A percentile compares a stretch with the other conserved stretches of the same genome.
Conservation (phyloP, 2,113 vertebrate species). For the Megaceryle maxima region DNA sequence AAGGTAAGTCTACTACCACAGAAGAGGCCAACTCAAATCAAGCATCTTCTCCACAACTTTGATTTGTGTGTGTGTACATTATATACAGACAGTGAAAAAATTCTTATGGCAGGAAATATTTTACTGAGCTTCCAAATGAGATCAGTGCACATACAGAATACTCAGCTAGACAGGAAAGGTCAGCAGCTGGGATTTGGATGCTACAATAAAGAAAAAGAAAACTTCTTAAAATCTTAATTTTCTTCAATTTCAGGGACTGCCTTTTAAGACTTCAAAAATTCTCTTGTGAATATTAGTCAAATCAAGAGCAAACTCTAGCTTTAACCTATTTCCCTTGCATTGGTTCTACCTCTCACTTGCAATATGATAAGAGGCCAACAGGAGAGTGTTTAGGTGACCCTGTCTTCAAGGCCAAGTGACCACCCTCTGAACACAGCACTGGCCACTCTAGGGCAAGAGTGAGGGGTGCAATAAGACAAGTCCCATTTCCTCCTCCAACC, state of each 20-base stretch:
- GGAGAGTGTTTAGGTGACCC: not conserved
- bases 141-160: not conserved
- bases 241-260: not conserved
- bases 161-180: not conserved
- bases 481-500: not conserved
- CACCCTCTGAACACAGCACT: not conserved
- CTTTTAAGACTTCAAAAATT: not conserved
- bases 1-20: not conserved
- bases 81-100: not conserved
- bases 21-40: not conserved
- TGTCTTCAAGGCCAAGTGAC: not conserved
- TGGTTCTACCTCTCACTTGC: not conserved
- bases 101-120: not conserved
- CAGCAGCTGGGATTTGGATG: not conserved
- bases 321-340: not conserved
- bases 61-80: accelerated
- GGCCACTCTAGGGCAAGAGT: not conserved
- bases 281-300: not conserved
- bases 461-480: accelerated
- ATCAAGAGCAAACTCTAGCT: not conserved
- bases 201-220: not conserved
- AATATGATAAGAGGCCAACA: accelerated
- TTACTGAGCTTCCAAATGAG: not conserved
- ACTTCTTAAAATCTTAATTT: too few species aligned
- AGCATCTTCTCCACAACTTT: not conserved